Evolutionary conservation across 2,797 vertebrate species (phyloP).

Genomic region (Poecilia gillii): DNA sequence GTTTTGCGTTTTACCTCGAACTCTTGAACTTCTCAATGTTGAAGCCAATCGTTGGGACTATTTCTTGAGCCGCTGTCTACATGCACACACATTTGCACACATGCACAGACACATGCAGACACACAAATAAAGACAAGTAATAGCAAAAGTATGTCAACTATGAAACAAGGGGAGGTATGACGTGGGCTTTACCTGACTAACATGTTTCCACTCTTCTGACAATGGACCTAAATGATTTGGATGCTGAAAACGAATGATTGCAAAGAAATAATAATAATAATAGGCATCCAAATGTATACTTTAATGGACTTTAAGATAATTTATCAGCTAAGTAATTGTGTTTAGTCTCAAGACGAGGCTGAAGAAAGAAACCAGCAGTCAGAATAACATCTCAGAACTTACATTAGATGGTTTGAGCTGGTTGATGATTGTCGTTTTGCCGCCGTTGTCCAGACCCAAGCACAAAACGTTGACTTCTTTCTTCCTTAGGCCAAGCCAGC

Average conservation of each 20-base stretch:
- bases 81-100: constrained; percentile 40
- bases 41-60: constrained; percentile 98
- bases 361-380: not conserved
- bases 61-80: constrained; percentile 93
- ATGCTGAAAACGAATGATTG: constrained; percentile 73
- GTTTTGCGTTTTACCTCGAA: constrained; percentile 84
- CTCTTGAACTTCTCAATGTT: constrained; percentile 98
- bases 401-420: constrained; percentile 95
- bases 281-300: constrained; percentile 10
- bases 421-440: constrained; percentile 99
- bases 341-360: not conserved
- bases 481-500: constrained; percentile 94
- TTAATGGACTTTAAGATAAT: not conserved
- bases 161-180: constrained; percentile 24
- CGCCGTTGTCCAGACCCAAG: constrained; percentile 96
- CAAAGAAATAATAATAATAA: constrained; percentile 27
- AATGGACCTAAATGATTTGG: constrained; percentile 76
- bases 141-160: constrained; percentile 66
- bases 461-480: constrained; percentile 96
- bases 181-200: constrained; percentile 75
- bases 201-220: constrained; percentile 80
- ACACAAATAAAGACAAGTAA: constrained; percentile 69
- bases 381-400: constrained; percentile 65
- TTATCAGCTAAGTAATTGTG: not conserved
- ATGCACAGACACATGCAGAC: constrained; percentile 25